These are phyloP conservation scores for Falco concolor DNA, from an alignment of 2,797 vertebrate genomes.

Conservation along the genomic window DNA sequence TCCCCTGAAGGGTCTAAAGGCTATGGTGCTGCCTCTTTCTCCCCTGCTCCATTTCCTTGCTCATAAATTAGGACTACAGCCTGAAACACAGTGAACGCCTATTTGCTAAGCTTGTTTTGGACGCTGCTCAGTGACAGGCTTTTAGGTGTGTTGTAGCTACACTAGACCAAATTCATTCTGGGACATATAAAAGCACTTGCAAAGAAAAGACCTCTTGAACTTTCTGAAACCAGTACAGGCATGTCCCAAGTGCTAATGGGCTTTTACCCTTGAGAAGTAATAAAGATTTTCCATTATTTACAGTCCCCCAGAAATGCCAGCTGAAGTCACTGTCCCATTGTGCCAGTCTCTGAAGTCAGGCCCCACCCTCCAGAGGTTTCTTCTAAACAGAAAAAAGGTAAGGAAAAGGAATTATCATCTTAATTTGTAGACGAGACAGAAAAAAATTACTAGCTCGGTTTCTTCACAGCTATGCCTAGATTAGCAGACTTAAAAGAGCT, in stretches of 20 bases:
- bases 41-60: neutral
- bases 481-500: neutral
- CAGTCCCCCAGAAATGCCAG: neutral
- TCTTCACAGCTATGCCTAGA: neutral
- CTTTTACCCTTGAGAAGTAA: neutral
- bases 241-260: neutral
- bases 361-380: neutral
- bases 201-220: slow-evolving; percentile 18
- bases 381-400: neutral
- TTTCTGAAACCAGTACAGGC: neutral
- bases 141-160: neutral
- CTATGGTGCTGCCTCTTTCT: neutral
- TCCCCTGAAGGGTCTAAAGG: neutral
- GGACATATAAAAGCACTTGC: neutral
- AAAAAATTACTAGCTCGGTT: neutral
- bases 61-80: neutral
- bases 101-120: neutral
- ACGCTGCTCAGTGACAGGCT: neutral
- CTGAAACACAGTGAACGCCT: neutral
- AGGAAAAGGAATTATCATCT: slow-evolving; percentile 10
- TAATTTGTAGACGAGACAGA: slow-evolving; percentile 16
- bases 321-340: neutral
- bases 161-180: neutral
- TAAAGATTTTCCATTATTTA: neutral
- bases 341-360: neutral